Conservation (phyloP, 2,113 vertebrate genomes). For the Taxidea taxus region DNA sequence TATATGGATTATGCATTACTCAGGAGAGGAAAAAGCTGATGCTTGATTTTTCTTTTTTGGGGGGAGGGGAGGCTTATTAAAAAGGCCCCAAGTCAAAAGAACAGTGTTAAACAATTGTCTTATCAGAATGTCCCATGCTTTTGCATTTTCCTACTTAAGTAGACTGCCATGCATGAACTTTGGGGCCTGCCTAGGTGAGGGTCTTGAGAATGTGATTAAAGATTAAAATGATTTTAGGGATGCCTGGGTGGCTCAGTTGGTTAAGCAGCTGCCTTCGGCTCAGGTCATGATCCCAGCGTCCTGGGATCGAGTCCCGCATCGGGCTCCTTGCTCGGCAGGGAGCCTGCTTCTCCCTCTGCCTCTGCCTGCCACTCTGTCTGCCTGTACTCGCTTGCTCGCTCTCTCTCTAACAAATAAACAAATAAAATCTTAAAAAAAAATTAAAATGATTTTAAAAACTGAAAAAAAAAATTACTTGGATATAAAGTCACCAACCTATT, state of each 20-base stretch:
- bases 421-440: too few species aligned
- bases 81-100: not conserved
- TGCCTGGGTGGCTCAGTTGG: too few species aligned
- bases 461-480: not conserved
- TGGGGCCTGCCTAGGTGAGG: not conserved
- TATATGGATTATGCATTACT: not conserved
- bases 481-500: not conserved
- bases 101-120: not conserved
- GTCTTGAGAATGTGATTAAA: not conserved
- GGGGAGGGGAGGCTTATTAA: not conserved
- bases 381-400: too few species aligned
- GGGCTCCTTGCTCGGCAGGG: too few species aligned
- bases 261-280: too few species aligned
- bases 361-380: too few species aligned
- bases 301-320: too few species aligned
- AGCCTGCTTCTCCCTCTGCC: too few species aligned
- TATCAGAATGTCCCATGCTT: not conserved
- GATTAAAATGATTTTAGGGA: not conserved
- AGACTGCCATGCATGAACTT: not conserved
- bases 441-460: not conserved
- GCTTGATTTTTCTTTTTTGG: not conserved
- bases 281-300: too few species aligned
- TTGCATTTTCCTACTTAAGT: not conserved
- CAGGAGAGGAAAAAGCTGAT: not conserved
- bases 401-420: too few species aligned